These are phyloP conservation scores for Plumapathes pennacea DNA, from an alignment of 92 coral and sea anemone genomes.

Conservation along the genomic window DNA sequence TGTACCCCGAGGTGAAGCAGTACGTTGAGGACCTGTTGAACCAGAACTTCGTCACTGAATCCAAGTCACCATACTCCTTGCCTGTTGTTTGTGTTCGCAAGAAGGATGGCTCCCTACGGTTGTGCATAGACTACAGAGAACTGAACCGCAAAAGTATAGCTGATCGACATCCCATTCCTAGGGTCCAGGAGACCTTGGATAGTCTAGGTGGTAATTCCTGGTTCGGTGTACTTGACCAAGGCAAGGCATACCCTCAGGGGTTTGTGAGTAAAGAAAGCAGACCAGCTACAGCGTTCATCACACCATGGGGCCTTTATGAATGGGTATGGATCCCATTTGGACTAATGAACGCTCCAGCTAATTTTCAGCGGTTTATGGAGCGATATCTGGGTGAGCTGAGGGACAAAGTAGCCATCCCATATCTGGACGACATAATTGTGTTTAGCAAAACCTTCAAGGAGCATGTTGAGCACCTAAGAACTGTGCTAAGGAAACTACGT, in stretches of 20 bases:
- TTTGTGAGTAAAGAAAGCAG: slow-evolving; percentile 1
- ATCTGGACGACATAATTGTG: slow-evolving; percentile 1
- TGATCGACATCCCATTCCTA: slow-evolving; percentile 6
- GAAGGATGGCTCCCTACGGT: slow-evolving; percentile 1
- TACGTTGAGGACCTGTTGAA: background rate
- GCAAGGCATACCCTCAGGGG: slow-evolving; percentile 12
- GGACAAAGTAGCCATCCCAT: slow-evolving; percentile 14
- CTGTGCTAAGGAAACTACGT: slow-evolving; percentile 26
- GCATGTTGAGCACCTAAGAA: slow-evolving; percentile 33
- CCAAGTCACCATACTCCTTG: slow-evolving; percentile 10
- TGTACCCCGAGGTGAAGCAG: slow-evolving; percentile 1
- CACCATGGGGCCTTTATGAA: slow-evolving; percentile 25
- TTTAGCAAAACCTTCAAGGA: slow-evolving; percentile 14
- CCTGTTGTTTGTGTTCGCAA: slow-evolving; percentile 8
- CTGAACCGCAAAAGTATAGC: slow-evolving; percentile 1
- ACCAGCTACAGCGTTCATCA: slow-evolving; percentile 26
- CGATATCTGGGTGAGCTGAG: slow-evolving; percentile 14
- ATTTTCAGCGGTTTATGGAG: slow-evolving; percentile 41
- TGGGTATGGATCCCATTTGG: slow-evolving; percentile 28
- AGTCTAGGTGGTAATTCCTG: slow-evolving; percentile 1
- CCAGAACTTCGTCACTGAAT: slow-evolving; percentile 1
- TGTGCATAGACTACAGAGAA: slow-evolving; percentile 1
- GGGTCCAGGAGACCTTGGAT: slow-evolving; percentile 1
- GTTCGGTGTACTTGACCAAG: slow-evolving; percentile 4
- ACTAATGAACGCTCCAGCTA: slow-evolving; percentile 38